Percentiles rank a stretch among this genome's conserved stretches.
Conservation (phyloP, 2,797 vertebrate species). For the Nothura maculosa region DNA sequence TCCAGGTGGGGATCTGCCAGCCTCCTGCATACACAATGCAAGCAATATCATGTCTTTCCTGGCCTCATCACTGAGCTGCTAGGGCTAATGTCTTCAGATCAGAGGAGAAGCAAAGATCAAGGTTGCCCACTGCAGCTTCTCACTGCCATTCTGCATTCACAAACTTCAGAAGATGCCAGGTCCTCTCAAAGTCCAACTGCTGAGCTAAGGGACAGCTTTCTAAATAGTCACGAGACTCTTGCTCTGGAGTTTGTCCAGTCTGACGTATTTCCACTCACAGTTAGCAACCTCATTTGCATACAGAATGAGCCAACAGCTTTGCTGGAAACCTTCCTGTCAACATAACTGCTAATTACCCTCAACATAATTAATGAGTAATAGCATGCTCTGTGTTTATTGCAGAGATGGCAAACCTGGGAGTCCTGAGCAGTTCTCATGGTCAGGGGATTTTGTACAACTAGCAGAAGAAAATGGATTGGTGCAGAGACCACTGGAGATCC, state of each 20-base stretch:
- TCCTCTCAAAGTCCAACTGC: background rate
- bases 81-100: background rate
- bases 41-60: background rate
- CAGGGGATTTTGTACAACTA: background rate
- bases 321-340: background rate
- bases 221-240: background rate
- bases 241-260: background rate
- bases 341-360: background rate
- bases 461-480: background rate
- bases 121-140: rapidly evolving
- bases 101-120: background rate
- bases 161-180: background rate
- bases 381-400: background rate
- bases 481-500: background rate
- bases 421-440: rapidly evolving
- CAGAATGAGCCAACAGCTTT: background rate
- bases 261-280: background rate
- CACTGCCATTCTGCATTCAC: rapidly evolving
- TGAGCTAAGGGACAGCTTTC: background rate
- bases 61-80: background rate
- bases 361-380: background rate
- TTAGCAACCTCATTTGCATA: background rate
- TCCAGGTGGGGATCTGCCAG: background rate
- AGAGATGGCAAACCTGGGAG: background rate
- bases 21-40: background rate